A percentile compares a stretch with the other conserved stretches of the same genome.
phyloP scores from a whole-genome alignment of 2,888 invertebrate species.

The Tinea semifulvella region DNA sequence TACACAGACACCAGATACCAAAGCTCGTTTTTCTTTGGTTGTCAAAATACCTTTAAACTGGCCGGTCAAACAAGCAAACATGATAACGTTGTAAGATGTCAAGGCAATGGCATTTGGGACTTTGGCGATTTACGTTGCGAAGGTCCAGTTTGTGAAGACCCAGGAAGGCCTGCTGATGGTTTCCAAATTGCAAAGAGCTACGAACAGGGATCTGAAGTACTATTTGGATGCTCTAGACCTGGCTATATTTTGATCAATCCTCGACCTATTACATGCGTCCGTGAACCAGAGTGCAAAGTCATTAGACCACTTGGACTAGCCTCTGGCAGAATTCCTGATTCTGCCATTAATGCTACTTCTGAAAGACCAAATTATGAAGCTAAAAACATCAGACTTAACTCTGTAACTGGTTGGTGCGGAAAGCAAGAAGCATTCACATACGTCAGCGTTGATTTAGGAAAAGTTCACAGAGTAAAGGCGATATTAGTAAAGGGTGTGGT shows the following conservation, averaged over 20 bases:
- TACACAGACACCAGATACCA: conserved; percentile 89
- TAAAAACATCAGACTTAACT: conserved; percentile 86
- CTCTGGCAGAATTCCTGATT: conserved; percentile 92
- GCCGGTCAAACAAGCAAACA: conserved; percentile 92
- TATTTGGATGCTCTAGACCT: conserved; percentile 88
- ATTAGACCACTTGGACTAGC: conserved; percentile 91
- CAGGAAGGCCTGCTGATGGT: conserved; percentile 93
- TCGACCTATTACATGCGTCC: conserved; percentile 87
- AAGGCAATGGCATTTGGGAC: conserved; percentile 95
- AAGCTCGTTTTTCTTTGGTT: conserved; percentile 95
- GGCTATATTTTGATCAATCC: conserved; percentile 94
- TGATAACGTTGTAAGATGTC: conserved; percentile 92
- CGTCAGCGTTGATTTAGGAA: conserved; percentile 93
- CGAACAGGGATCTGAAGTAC: conserved; percentile 89
- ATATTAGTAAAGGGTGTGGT: conserved; percentile 94
- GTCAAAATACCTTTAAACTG: conserved; percentile 93
- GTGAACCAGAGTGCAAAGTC: conserved; percentile 94
- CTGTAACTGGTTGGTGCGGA: conserved; percentile 97
- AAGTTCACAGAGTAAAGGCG: conserved; percentile 91
- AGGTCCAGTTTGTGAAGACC: conserved; percentile 96
- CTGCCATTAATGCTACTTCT: conserved; percentile 94
- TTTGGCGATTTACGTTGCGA: conserved; percentile 96
- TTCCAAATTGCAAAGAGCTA: conserved; percentile 84
- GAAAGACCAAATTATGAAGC: conserved; percentile 94
- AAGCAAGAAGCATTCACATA: conserved; percentile 96